These are phyloP conservation scores for Varanus komodoensis DNA, from an alignment of 2,113 vertebrate genomes.

Conservation along the genomic window DNA sequence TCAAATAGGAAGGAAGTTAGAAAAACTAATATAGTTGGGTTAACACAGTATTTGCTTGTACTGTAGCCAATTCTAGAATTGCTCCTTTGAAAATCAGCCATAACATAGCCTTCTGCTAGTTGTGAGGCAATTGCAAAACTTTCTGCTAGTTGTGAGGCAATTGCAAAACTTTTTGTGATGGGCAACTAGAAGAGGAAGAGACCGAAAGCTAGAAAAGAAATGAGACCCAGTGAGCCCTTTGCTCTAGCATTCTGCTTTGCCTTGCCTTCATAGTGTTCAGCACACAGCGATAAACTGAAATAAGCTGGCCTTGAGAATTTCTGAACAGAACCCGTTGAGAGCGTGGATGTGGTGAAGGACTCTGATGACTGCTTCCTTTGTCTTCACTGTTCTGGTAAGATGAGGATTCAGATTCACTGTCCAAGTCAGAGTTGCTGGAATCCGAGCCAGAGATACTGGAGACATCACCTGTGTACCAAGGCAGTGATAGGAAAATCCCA, in stretches of 20 bases:
- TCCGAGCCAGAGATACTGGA: slow-evolving; percentile 97
- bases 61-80: not conserved
- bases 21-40: not conserved
- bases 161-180: not conserved
- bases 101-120: not conserved
- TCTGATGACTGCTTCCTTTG: not conserved
- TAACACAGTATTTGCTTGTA: not conserved
- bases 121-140: not conserved
- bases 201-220: not conserved
- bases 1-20: not conserved
- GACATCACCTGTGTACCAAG: slow-evolving; percentile 83
- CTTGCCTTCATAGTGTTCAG: slow-evolving; percentile 83
- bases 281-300: slow-evolving; percentile 84
- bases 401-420: slow-evolving; percentile 53
- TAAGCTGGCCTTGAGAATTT: slow-evolving; percentile 83
- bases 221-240: not conserved
- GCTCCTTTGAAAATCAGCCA: not conserved
- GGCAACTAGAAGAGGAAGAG: not conserved
- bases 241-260: not conserved
- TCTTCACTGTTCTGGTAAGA: slow-evolving; percentile 13
- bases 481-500: not conserved
- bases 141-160: not conserved
- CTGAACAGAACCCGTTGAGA: slow-evolving; percentile 84
- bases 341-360: not conserved
- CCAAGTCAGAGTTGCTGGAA: slow-evolving; percentile 77